Base-by-base conservation (phyloP, 2,113 vertebrate species). In the Leptocoma aspasia region DNA sequence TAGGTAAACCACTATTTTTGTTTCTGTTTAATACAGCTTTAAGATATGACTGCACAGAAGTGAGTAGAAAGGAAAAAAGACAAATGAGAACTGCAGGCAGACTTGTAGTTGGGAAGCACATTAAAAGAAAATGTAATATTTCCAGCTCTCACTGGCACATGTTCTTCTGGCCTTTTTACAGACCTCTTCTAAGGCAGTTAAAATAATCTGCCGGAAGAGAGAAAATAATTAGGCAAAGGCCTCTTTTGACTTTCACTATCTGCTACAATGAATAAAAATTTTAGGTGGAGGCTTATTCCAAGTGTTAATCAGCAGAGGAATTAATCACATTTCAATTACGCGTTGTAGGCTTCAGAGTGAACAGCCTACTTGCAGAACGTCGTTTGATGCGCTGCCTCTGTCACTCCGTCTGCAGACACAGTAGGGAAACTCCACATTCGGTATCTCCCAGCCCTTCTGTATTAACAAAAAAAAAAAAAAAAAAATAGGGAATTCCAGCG, bases 261-360 rank as follows among this genome's bases (percentile, higher is more conserved):
- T 77, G 68, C 33, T 80, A 69, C 64, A 59, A 42, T 69, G 88
- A 94, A 57, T 91, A 68, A 81, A 82, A 76, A 68, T 75, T 93
- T 95, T 89, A 97, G 72, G 94, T 89, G 83, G 86, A 83, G 72
- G 69, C 65, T 91, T 95, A 80, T 80, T 92, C 89, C 28, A 72
- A 92, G 54, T 11, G n/a, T 45, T 93, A 90, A 92, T 89, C 86
- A 81, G 80, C 47, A 84, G 30, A 81, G 83, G 76, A 86, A 89
- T 92, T 89, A 95, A 95, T 96, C 94, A 63, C 86, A 95, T 95
- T 97, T 95, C 96, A 97, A 95, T 97, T 95, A 95, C 0, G 24
- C 1, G 1, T 86, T 94, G 95, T 97, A 93, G 81, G 76, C 94
- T 92, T 95, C 91, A 90, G 78, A 95, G 95, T 0, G 39, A 93